Evolutionary conservation across 2,797 vertebrate species (phyloP).

Genomic region (Chelonia mydas): DNA sequence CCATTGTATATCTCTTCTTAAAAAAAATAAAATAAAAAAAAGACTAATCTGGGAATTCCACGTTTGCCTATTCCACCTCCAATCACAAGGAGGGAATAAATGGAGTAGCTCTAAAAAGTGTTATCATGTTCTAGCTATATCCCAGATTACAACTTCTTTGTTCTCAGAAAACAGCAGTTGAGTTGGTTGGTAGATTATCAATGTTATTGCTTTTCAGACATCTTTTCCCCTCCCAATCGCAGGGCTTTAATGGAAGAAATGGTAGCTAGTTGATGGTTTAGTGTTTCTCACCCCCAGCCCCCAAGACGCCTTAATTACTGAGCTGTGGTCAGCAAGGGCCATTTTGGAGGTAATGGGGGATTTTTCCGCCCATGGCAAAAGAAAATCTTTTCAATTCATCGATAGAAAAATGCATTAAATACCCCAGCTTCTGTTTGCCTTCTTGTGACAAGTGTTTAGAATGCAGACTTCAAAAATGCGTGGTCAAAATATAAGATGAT

Average conservation of each 20-base stretch:
- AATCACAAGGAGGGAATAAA: background rate
- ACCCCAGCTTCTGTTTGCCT: constrained; percentile 67
- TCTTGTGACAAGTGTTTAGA: background rate
- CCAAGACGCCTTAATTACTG: background rate
- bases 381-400: background rate
- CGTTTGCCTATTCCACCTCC: background rate
- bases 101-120: background rate
- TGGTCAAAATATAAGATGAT: background rate
- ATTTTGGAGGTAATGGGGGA: background rate
- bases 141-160: background rate
- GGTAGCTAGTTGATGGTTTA: background rate
- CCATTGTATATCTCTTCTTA: background rate
- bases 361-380: background rate
- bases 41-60: background rate
- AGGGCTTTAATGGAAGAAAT: background rate
- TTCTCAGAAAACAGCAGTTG: background rate
- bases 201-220: accelerated
- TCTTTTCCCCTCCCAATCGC: background rate
- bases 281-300: background rate
- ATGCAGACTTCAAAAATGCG: background rate
- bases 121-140: background rate
- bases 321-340: background rate
- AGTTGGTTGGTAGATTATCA: background rate
- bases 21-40: too few relatives aligned
- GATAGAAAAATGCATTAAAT: constrained; percentile 8